Base-by-base conservation (phyloP, 2,888 invertebrate species). In the Ethmia dodecea region DNA sequence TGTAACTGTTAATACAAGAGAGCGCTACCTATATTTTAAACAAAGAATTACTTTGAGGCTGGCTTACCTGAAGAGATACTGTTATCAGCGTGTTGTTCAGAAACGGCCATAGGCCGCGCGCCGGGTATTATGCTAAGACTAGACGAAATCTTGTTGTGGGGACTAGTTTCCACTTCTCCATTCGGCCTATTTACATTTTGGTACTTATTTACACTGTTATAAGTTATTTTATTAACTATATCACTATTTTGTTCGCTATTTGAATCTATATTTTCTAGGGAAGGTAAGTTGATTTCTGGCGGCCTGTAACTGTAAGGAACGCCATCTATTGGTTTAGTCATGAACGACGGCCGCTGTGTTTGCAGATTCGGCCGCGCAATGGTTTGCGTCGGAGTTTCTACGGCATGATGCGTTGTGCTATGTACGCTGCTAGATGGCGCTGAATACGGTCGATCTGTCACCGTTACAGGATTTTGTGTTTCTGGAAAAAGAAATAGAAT, bases 131-230 rank as follows among this genome's bases (percentile, higher is more conserved):
- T 57, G 66, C 78, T 86, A 84, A 78, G 87, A 87, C 87, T 87
- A 87, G 87, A 87, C 63, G 87, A 86, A 70, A 86, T 81, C 77
- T 87, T 86, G 70, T 87, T 87, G 61, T 84, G 76, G 61, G 81
- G 87, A 87, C 87, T 87, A 83, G 87, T 65, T 76, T 84, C 86
- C 73, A 72, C 67, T 59, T 74, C 78, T 53, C 55, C 56, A 58
- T 63, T 77, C 63, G 84, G 84, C 67, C 76, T 83, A 83, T 84
- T 77, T 81, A 81, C 76, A 83, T 79, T 84, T 83, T 86, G 86
- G 77, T 84, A 83, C 71, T 81, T 86, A 86, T 86, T 83, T 80
- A 86, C 80, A 86, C 69, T 83, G 81, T 71, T 83, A 83, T 83
- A 84, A 53, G 76, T 66, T 78, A 83, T 70, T 84, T 84, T 86